These are phyloP conservation scores for Neoascia interrupta DNA, from an alignment of 2,888 invertebrate genomes.

Conservation along the genomic window DNA sequence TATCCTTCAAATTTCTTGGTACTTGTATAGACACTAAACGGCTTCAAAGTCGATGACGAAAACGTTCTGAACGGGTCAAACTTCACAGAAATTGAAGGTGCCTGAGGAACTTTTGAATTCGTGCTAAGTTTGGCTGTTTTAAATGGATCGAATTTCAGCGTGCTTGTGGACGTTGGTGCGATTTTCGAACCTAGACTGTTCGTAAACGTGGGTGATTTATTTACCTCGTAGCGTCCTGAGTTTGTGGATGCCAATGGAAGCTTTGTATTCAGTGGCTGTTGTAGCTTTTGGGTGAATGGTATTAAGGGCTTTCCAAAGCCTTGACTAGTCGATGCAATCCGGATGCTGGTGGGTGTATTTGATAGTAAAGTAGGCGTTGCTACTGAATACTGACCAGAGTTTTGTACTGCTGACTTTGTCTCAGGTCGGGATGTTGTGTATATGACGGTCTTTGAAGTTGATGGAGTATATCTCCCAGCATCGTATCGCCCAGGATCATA, in stretches of 20 bases:
- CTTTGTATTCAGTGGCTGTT: background rate
- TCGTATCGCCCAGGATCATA: conserved; percentile 28
- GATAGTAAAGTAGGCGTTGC: background rate
- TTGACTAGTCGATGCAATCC: background rate
- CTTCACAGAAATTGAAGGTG: background rate
- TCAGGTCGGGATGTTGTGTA: background rate
- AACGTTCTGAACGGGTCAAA: conserved; percentile 20
- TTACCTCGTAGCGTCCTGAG: background rate
- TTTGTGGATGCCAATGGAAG: background rate
- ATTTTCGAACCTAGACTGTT: too few species aligned
- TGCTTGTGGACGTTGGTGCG: too few species aligned
- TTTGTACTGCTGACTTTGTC: background rate
- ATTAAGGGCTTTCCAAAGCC: background rate
- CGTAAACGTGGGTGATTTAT: too few species aligned
- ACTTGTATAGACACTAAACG: background rate
- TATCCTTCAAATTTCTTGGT: background rate
- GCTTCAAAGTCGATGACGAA: conserved; percentile 5
- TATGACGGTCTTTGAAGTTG: background rate
- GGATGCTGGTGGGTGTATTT: background rate
- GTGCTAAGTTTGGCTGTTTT: background rate
- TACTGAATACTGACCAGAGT: background rate
- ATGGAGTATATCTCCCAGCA: too few species aligned
- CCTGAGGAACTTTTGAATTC: background rate
- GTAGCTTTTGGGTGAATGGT: background rate
- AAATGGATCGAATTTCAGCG: background rate